A percentile compares a stretch with the other conserved stretches of the same genome.
Conservation (phyloP, 2,888 invertebrate genomes). For the Coremacera marginata region DNA sequence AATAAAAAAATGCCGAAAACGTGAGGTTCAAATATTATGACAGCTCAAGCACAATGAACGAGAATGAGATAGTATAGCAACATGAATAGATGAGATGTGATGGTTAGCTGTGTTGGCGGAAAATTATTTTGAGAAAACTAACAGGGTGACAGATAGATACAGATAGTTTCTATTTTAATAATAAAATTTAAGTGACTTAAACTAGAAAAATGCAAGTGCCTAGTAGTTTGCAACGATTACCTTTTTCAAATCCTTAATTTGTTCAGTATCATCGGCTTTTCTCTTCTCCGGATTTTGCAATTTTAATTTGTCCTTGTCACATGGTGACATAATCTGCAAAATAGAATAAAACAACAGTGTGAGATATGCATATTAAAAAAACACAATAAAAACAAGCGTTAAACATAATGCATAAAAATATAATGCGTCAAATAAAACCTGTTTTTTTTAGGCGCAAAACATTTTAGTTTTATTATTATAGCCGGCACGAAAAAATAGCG, state of each 20-base stretch:
- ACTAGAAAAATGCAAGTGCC: not conserved
- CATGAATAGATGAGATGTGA: not conserved
- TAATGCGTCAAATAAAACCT: not conserved
- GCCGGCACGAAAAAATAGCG: too few species aligned
- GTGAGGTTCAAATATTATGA: too few species aligned
- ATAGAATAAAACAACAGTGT: conserved; percentile 32
- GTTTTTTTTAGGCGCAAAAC: too few species aligned
- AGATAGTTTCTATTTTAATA: too few species aligned
- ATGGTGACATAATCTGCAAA: conserved; percentile 71
- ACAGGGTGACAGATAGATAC: too few species aligned
- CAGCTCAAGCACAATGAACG: too few species aligned
- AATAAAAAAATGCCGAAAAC: too few species aligned
- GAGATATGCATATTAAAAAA: conserved; percentile 5
- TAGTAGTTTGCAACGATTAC: conserved; percentile 70
- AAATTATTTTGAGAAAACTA: too few species aligned
- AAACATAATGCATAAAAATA: not conserved
- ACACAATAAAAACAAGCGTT: not conserved
- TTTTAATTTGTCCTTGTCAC: conserved; percentile 77
- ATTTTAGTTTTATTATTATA: too few species aligned
- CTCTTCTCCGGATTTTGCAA: conserved; percentile 81
- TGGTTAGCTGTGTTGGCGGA: not conserved
- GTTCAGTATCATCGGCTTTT: conserved; percentile 85
- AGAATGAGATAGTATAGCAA: not conserved
- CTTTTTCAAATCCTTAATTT: conserved; percentile 88
- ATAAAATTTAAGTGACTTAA: too few species aligned